Conservation (phyloP, 2,888 invertebrate species). For the Noctua comes region DNA sequence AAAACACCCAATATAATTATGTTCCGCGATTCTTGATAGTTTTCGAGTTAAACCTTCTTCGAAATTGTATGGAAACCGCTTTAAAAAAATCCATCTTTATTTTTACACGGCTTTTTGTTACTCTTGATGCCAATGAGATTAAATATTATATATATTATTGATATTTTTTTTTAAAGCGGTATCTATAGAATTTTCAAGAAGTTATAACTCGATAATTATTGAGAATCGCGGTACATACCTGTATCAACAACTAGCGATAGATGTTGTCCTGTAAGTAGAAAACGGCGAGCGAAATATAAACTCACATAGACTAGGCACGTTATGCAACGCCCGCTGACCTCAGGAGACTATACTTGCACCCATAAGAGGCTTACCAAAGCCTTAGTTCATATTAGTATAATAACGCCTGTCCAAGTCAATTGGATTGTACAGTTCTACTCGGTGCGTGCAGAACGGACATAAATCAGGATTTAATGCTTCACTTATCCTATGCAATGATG, state of each 20-base stretch:
- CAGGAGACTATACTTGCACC: conserved; percentile 48
- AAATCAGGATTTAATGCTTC: conserved; percentile 74
- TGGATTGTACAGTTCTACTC: conserved; percentile 68
- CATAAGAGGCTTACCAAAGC: conserved; percentile 62
- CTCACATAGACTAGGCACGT: conserved; percentile 13
- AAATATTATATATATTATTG: too few relatives aligned
- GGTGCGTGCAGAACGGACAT: conserved; percentile 68
- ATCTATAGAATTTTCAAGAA: too few relatives aligned
- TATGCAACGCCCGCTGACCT: conserved; percentile 47
- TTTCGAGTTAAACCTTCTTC: too few relatives aligned
- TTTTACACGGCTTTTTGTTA: neutral
- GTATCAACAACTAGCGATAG: neutral
- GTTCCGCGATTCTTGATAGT: too few relatives aligned
- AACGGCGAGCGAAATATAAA: conserved; percentile 14
- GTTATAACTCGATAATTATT: too few relatives aligned
- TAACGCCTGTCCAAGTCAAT: conserved; percentile 69
- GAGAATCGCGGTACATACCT: too few relatives aligned
- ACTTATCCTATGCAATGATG: conserved; percentile 68
- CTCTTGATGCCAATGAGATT: too few relatives aligned
- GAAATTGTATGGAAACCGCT: too few relatives aligned
- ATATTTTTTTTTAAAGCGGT: too few relatives aligned
- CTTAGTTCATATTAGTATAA: conserved; percentile 63
- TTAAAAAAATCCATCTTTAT: too few relatives aligned
- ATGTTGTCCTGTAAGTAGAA: neutral
- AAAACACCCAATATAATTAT: too few relatives aligned